phyloP scores from a whole-genome alignment of 2,113 vertebrate species.

The Cardinalis cardinalis region DNA sequence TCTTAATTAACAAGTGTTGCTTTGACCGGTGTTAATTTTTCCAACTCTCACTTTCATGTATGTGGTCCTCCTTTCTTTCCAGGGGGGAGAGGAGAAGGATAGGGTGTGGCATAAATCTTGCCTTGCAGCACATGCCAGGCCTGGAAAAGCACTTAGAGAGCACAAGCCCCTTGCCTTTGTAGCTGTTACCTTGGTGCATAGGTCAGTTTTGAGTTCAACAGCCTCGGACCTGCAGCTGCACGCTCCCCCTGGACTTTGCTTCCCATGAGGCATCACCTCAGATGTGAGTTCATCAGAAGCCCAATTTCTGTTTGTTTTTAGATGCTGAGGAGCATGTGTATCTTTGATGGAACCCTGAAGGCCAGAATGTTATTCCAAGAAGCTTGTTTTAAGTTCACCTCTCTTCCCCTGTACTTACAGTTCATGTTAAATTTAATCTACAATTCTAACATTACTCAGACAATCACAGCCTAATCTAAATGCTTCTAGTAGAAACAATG shows the following conservation, averaged over 20 bases:
- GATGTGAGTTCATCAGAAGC: neutral
- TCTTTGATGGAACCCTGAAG: neutral
- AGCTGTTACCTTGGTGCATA: neutral
- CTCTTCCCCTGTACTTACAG: neutral
- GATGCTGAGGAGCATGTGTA: neutral
- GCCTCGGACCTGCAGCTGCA: slow-evolving; percentile 42
- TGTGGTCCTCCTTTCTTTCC: neutral
- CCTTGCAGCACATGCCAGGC: neutral
- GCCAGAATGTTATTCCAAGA: neutral
- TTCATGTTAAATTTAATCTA: neutral
- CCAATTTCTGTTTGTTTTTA: slow-evolving; percentile 12
- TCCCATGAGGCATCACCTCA: neutral
- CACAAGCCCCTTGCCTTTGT: neutral
- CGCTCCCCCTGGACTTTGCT: neutral
- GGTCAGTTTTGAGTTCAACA: slow-evolving; percentile 40
- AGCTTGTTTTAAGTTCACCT: neutral
- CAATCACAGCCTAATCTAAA: neutral
- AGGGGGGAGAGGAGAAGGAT: too few species aligned
- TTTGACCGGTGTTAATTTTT: neutral
- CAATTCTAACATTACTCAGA: neutral
- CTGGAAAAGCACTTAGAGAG: slow-evolving; percentile 27
- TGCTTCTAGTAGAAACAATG: neutral
- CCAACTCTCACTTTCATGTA: neutral
- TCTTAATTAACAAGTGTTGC: neutral
- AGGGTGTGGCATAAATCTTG: neutral